phyloP scores from a whole-genome alignment of 2,797 vertebrate genomes.

The Pseudomugil tenellus region DNA sequence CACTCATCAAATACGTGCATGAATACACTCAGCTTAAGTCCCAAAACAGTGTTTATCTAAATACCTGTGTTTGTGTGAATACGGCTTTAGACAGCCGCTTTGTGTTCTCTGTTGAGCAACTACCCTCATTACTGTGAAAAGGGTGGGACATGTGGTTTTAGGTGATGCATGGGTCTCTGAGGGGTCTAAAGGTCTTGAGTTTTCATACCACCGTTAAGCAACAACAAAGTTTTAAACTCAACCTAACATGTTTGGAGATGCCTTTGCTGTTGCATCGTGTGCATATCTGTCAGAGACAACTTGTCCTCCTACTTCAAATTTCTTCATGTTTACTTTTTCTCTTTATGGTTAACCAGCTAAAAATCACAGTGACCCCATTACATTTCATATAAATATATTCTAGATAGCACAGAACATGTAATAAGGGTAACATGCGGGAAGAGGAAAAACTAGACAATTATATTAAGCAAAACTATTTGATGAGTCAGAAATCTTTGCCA shows the following conservation, averaged over 20 bases:
- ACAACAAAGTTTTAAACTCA: not conserved
- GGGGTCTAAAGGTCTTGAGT: not conserved
- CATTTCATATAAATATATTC: not conserved
- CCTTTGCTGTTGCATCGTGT: not conserved
- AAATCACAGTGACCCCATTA: not conserved
- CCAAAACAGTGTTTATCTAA: not conserved
- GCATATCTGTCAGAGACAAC: not conserved
- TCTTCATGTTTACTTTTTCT: not conserved
- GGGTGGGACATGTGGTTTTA: not conserved
- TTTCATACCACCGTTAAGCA: not conserved
- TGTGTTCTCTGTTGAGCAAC: no score
- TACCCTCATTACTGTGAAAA: not conserved
- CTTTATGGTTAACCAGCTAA: not conserved
- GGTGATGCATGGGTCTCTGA: not conserved
- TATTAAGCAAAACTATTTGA: no score
- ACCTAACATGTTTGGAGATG: not conserved
- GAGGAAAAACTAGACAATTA: not conserved
- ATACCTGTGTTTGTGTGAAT: not conserved
- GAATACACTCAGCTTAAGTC: not conserved
- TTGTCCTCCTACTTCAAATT: not conserved
- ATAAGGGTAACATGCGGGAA: not conserved
- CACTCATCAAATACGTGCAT: no score
- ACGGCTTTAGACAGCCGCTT: not conserved
- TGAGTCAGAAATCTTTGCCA: no score
- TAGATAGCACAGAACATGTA: not conserved